Base-by-base conservation (phyloP, 2,797 vertebrate genomes). In the Erethizon dorsatum region DNA sequence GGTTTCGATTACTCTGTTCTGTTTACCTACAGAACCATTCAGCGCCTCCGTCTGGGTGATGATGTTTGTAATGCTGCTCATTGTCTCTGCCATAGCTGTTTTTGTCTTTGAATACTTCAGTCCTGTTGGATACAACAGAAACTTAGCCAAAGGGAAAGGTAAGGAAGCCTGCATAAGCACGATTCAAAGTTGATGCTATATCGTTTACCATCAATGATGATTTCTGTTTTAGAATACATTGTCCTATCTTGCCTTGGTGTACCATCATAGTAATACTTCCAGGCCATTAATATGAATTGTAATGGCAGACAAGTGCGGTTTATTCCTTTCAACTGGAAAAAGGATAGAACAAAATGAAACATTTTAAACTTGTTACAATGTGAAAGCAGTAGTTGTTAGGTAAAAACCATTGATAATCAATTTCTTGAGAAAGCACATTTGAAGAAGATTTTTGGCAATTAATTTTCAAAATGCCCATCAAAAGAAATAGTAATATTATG, bases 1-100 rank as follows among this genome's bases (percentile, higher is more conserved):
- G 13, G 12, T 92, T 77, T 94, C 57, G 93, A 15, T 95, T 88
- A 91, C 80, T 96, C 95, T 84, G 97, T 8, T 90, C 77, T 96
- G 47, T 98, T 94, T 97, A 82, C 2, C 95, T 94, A 63, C 98
- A 99, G 99, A 99, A 97, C 99, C 99, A 57, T 99, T 99, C 99
- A 99, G 99, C 98, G 99, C 99, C 92, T 99, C 99, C 28, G 99
- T 99, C 97, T 99, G 99, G 99, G 99, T 99, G 98, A 99, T 99
- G 99, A 99, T 99, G 99, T 99, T 99, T 98, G 99, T 99, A 91
- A 99, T 99, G 99, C 99, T 99, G 98, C 99, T 99, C 96, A 99
- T 99, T 91, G 99, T 99, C 84, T 99, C 99, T 0, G 99, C 99
- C 98, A 99, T 99, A 98, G 99, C 99, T 59, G 99, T 99, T 92